A percentile compares a stretch with the other conserved stretches of the same genome.
These are phyloP conservation scores for Mythimna lalbum DNA, from an alignment of 2,888 invertebrate species.

Conservation along the genomic window DNA sequence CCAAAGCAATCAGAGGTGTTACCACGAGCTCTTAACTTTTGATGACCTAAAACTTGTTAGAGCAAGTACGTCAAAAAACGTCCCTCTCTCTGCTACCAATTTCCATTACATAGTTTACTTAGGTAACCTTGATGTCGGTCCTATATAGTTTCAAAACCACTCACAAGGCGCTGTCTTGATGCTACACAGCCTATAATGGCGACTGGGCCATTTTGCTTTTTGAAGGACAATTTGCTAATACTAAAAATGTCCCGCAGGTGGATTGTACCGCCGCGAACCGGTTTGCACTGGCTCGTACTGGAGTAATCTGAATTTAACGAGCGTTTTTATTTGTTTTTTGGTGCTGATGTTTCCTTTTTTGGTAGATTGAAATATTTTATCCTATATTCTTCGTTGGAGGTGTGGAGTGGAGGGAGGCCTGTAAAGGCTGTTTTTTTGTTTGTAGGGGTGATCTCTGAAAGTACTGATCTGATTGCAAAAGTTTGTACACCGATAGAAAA, in stretches of 20 bases:
- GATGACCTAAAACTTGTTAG: slow-evolving; percentile 13
- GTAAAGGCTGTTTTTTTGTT: too few relatives aligned
- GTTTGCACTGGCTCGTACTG: slow-evolving; percentile 26
- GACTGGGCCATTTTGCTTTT: too few relatives aligned
- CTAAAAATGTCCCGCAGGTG: slow-evolving; percentile 31
- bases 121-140: slow-evolving; percentile 32
- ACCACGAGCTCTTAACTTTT: too few relatives aligned
- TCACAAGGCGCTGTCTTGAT: neutral
- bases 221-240: too few relatives aligned
- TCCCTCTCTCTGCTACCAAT: slow-evolving; percentile 20
- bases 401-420: too few relatives aligned
- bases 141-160: slow-evolving; percentile 16
- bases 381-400: too few relatives aligned
- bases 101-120: slow-evolving; percentile 38
- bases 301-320: slow-evolving; percentile 40
- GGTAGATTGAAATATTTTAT: neutral
- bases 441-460: too few relatives aligned
- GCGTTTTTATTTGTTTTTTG: slow-evolving; percentile 27
- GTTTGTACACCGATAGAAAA: too few relatives aligned
- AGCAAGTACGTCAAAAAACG: slow-evolving; percentile 39
- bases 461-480: too few relatives aligned
- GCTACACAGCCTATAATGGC: too few relatives aligned
- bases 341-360: neutral
- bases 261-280: slow-evolving; percentile 45
- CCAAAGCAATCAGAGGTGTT: neutral